Percentiles rank a stretch among this genome's conserved stretches.
phyloP scores from a whole-genome alignment of 2,113 vertebrate species.

The Perca flavescens region DNA sequence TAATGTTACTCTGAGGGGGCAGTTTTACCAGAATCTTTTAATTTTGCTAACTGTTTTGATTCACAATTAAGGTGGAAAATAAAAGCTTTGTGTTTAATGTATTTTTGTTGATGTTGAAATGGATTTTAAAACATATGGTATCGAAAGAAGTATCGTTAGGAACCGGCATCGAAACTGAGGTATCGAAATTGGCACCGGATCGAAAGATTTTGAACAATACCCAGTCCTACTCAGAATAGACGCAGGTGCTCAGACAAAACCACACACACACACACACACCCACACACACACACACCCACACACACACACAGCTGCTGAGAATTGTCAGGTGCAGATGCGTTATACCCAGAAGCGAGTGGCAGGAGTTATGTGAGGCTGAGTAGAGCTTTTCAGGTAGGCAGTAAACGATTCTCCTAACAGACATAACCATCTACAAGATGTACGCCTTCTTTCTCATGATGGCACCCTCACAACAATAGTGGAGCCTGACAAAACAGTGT shows the following conservation, averaged over 20 bases:
- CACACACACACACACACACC: conserved; percentile 14
- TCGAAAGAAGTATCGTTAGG: too few species aligned
- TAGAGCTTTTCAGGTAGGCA: conserved; percentile 2
- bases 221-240: conserved; percentile 12
- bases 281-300: conserved; percentile 17
- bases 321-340: conserved; percentile 28
- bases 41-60: too few species aligned
- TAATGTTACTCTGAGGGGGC: too few species aligned
- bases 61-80: too few species aligned
- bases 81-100: too few species aligned
- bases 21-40: too few species aligned
- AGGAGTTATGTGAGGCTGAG: neutral
- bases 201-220: too few species aligned
- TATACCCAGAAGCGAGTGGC: neutral
- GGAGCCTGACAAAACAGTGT: neutral
- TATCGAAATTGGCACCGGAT: too few species aligned
- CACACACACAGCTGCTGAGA: conserved; percentile 19
- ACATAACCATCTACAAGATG: conserved; percentile 16
- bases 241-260: neutral
- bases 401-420: conserved; percentile 39
- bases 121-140: too few species aligned
- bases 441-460: conserved; percentile 31
- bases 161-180: too few species aligned
- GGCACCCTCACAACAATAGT: neutral
- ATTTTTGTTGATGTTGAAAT: too few species aligned